Percentiles rank a stretch among this genome's conserved stretches.
These are phyloP conservation scores for Nixonia krombeini DNA, from an alignment of 1,140 invertebrate genomes.

Conservation along the genomic window DNA sequence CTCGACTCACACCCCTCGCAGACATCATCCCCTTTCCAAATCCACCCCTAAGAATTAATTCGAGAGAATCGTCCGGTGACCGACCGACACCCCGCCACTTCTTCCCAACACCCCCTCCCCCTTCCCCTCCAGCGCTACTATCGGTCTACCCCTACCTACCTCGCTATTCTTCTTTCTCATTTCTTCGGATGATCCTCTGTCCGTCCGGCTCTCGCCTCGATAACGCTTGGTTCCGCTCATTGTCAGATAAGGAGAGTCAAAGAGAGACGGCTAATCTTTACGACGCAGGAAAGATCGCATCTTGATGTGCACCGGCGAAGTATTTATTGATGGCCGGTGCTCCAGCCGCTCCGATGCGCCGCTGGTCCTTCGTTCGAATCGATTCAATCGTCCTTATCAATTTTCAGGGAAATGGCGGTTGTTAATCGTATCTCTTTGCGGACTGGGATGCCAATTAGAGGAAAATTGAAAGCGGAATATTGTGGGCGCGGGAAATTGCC, in stretches of 20 bases:
- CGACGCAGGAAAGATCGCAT: slow-evolving; percentile 38
- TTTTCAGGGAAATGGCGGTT: too few species aligned
- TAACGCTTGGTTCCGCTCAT: slow-evolving; percentile 46
- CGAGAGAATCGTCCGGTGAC: slow-evolving; percentile 68
- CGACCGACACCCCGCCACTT: slow-evolving; percentile 58
- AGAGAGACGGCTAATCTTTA: slow-evolving; percentile 37
- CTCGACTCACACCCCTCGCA: slow-evolving; percentile 63
- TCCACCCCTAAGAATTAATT: slow-evolving; percentile 72
- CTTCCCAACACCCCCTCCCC: slow-evolving; percentile 45
- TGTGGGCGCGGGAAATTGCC: too few species aligned
- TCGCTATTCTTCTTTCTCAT: slow-evolving; percentile 37
- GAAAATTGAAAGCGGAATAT: too few species aligned
- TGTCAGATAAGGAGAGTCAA: slow-evolving; percentile 39
- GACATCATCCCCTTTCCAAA: slow-evolving; percentile 56
- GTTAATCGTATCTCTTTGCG: too few species aligned
- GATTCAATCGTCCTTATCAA: neutral
- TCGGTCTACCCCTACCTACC: too few species aligned
- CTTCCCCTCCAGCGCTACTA: too few species aligned
- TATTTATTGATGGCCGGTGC: too few species aligned
- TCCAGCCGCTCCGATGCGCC: too few species aligned
- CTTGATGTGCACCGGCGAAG: slow-evolving; percentile 3
- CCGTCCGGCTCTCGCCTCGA: slow-evolving; percentile 55
- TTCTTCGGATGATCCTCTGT: slow-evolving; percentile 50
- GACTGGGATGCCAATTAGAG: too few species aligned
- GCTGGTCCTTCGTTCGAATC: neutral